phyloP scores from a whole-genome alignment of 2,797 vertebrate species.

The Erethizon dorsatum region DNA sequence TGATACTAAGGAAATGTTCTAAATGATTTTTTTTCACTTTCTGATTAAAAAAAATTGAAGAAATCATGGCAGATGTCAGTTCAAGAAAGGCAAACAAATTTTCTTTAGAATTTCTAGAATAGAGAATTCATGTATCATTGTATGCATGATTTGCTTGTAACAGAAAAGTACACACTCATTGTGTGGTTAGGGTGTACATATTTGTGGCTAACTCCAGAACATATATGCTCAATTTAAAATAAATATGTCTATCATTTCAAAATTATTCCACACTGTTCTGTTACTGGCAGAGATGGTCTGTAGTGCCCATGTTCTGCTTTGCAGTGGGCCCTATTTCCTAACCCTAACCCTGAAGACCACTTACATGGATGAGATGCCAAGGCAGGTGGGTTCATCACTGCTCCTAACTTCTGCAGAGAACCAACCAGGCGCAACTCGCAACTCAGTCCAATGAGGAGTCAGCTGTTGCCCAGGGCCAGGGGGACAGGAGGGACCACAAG shows the following conservation, averaged over 20 bases:
- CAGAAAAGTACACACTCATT: not conserved
- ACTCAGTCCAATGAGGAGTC: not conserved
- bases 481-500: not conserved
- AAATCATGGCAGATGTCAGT: not conserved
- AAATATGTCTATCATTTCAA: not conserved
- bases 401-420: not conserved
- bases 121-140: not conserved
- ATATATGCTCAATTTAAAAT: not conserved
- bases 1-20: slow-evolving; percentile 27
- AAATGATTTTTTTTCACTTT: slow-evolving; percentile 4
- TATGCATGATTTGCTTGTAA: not conserved
- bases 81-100: not conserved
- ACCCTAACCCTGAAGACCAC: not conserved
- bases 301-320: not conserved
- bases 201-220: not conserved
- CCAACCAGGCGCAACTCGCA: no score
- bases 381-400: not conserved
- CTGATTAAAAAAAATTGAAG: not conserved
- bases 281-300: not conserved
- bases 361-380: not conserved
- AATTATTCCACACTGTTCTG: not conserved
- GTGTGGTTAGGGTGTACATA: not conserved
- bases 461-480: fast-evolving
- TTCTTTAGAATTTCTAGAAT: slow-evolving; percentile 22
- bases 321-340: not conserved